A percentile compares a stretch with the other conserved stretches of the same genome.
Conservation (phyloP, 2,113 vertebrate species). For the Xenus cinereus region DNA sequence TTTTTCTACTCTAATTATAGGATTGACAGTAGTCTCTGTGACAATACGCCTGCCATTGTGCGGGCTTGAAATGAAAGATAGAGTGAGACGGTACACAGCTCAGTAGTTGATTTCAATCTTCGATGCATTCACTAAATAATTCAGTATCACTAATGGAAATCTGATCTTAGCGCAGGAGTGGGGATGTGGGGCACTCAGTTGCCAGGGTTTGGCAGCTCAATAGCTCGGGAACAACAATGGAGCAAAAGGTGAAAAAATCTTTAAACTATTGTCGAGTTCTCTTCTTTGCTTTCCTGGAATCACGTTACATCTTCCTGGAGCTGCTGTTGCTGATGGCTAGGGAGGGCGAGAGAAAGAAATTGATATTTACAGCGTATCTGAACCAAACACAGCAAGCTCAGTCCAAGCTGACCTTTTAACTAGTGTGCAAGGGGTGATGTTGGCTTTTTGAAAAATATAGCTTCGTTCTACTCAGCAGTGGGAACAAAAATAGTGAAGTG, state of each 20-base stretch:
- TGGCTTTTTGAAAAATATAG: constrained; percentile 35
- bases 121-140: constrained; percentile 76
- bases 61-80: not conserved
- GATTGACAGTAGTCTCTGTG: not conserved
- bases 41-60: not conserved
- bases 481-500: not conserved
- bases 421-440: not conserved
- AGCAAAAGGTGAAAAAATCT: constrained; percentile 66
- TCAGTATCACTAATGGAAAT: constrained; percentile 76
- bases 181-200: constrained; percentile 19
- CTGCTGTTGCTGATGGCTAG: not conserved
- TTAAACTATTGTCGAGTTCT: constrained; percentile 38
- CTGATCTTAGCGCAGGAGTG: not conserved
- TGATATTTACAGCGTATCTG: constrained; percentile 54
- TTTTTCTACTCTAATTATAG: not conserved
- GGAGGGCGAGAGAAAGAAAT: constrained; percentile 17
- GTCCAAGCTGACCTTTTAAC: not conserved
- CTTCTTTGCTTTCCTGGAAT: constrained; percentile 46
- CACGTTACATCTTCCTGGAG: constrained; percentile 29
- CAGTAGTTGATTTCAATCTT: constrained; percentile 31
- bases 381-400: constrained; percentile 42
- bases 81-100: not conserved
- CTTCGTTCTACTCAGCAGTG: not conserved
- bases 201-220: constrained; percentile 39
- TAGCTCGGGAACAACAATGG: constrained; percentile 30